Evolutionary conservation across 2,113 vertebrate species (phyloP).

Genomic region (Clinocottus analis): DNA sequence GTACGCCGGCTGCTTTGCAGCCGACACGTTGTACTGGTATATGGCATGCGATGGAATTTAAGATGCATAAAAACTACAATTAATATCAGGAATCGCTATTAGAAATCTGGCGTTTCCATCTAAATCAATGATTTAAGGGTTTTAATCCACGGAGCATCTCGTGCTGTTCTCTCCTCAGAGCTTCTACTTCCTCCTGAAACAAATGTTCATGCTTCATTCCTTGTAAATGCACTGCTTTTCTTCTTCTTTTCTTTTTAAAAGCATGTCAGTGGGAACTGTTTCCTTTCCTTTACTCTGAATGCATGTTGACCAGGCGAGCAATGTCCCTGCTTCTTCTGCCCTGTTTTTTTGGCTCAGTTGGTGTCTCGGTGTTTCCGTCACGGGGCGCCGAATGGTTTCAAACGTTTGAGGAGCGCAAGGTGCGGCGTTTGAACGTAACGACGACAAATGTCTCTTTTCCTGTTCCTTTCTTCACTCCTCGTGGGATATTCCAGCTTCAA

Average conservation of each 20-base stretch:
- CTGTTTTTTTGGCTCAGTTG: conserved; percentile 78
- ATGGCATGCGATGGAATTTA: no score
- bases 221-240: conserved; percentile 82
- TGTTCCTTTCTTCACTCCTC: not conserved
- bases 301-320: conserved; percentile 81
- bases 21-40: not conserved
- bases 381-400: conserved; percentile 40
- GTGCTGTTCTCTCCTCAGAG: conserved; percentile 24
- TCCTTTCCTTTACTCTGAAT: conserved; percentile 79
- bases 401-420: conserved; percentile 26
- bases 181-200: conserved; percentile 42
- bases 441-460: not conserved
- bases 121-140: not conserved
- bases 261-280: conserved; percentile 81
- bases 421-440: conserved; percentile 14
- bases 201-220: conserved; percentile 56
- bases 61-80: not conserved
- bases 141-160: conserved; percentile 7
- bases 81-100: not conserved
- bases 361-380: conserved; percentile 47
- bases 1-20: not conserved
- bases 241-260: conserved; percentile 71
- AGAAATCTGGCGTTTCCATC: no score
- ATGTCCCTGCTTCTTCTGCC: conserved; percentile 74
- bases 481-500: not conserved